Base-by-base conservation (phyloP, 2,113 vertebrate genomes). In the Tapirus terrestris region DNA sequence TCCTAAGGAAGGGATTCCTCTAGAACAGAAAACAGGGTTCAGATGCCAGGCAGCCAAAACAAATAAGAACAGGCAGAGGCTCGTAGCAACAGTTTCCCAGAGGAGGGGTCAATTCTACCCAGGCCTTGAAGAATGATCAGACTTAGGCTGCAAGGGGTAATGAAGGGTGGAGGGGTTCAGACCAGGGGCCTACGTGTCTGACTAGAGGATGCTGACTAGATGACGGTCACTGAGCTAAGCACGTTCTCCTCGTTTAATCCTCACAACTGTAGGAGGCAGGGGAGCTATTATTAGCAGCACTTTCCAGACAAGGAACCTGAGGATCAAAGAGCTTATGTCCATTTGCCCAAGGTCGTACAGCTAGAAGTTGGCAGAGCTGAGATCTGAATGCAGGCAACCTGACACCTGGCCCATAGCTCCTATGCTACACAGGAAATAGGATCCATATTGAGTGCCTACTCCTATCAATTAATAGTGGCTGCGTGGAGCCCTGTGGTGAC, bases 221-320 rank as follows among this genome's bases (percentile, higher is more conserved):
- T 20, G 65, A n/a, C 45, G 48, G 36, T 53, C 80, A 21, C n/a
- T 29, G 51, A 65, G 36, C 73, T 76, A 31, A 81, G 14, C n/a
- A 1, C 60, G 82, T 72, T 20, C 43, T 89, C 70, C 65, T 36
- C 33, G 23, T 43, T 76, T 76, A 92, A 72, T 87, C 68, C 73
- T 77, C 73, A 7, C 48, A 36, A 33, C 6, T 14, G 12, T 11
- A 53, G 29, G 68, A 14, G 33, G 23, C 51, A 39, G 65, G 45
- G 81, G 75, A 85, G 56, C 56, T 92, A 67, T 70, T 45, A 89
- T 82, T 60, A 51, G 73, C 72, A 80, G 65, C 51, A 13, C 61
- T 89, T 96, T 93, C 73, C 79, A 95, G 58, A 80, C 14, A 75
- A 82, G 31, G 53, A 86, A 43, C 27, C 60, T 65, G 36, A 90